Evolutionary conservation across 2,113 vertebrate species (phyloP).

Genomic region (Lagopus leucura): DNA sequence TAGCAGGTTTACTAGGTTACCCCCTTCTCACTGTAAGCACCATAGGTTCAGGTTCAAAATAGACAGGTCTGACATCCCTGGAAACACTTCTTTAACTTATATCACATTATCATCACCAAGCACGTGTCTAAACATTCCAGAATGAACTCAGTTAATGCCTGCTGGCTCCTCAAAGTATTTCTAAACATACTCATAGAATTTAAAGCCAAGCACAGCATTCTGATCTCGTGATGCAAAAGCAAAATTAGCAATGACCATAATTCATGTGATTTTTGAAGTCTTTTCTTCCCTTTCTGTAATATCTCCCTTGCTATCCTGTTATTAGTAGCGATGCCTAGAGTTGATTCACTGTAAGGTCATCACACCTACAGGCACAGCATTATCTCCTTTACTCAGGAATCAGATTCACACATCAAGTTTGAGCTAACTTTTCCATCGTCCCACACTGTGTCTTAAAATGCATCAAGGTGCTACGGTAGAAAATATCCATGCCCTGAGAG

Average conservation of each 20-base stretch:
- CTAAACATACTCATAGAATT: background rate
- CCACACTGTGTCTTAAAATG: background rate
- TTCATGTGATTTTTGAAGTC: background rate
- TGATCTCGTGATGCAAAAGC: background rate
- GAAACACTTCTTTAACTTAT: background rate
- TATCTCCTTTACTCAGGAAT: background rate
- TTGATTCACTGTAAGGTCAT: background rate
- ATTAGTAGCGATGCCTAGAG: background rate
- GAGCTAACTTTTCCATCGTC: background rate
- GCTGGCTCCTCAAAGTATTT: background rate
- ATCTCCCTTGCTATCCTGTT: background rate
- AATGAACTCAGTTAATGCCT: background rate
- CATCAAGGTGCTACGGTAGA: background rate
- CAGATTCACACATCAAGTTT: background rate
- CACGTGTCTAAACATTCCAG: background rate
- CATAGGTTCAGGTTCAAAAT: background rate
- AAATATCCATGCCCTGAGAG: background rate
- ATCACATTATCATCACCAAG: background rate
- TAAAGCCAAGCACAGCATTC: background rate
- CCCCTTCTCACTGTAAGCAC: background rate
- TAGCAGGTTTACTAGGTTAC: background rate
- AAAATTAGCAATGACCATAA: background rate
- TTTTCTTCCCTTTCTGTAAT: rapidly evolving
- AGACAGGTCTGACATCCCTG: background rate
- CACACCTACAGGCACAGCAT: background rate